Base-by-base conservation (phyloP, 1,140 invertebrate genomes). In the Oppia nitens region DNA sequence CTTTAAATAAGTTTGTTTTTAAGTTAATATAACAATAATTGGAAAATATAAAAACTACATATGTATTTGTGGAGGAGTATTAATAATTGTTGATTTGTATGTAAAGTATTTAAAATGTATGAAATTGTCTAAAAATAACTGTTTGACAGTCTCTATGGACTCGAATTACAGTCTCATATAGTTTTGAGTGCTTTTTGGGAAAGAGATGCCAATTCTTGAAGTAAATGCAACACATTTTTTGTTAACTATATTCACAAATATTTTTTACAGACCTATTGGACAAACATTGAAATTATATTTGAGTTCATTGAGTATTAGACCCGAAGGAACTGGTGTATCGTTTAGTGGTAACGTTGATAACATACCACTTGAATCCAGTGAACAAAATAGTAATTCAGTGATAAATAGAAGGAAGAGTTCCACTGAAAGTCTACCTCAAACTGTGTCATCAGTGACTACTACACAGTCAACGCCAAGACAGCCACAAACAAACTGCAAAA, bases 221-320 rank as follows among this genome's bases (percentile, higher is more conserved):
- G n/a, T n/a, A n/a, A n/a, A n/a, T n/a, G n/a, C n/a, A n/a, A n/a
- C n/a, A n/a, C n/a, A n/a, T n/a, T n/a, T 9, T 40, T 40, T 40
- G 6, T 9, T 40, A 40, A 40, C 32, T 40, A 6, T 6, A 9
- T 9, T 51, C 49, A 51, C 49, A 25, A 9, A 6, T 51, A 24
- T 25, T 28, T 28, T 23, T 55, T 26, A 56, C 67, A 79, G 78
- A 45, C 78, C 77, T 32, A 68, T 84, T 59, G 78, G 81, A 53
- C 75, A 76, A 63, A 74, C 76, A 21, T 69, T 82, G 26, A 67
- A 68, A 29, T 74, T 77, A 45, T 69, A 81, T 64, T 75, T 83
- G 58, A 76, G 66, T 47, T 62, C 64, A 53, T 61, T 69, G 3
- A 60, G 64, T 74, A 60, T 72, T 67, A 63, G 69, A 75, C 67